phyloP scores from a whole-genome alignment of 2,888 invertebrate species.

The Drosophila paranaensis region DNA sequence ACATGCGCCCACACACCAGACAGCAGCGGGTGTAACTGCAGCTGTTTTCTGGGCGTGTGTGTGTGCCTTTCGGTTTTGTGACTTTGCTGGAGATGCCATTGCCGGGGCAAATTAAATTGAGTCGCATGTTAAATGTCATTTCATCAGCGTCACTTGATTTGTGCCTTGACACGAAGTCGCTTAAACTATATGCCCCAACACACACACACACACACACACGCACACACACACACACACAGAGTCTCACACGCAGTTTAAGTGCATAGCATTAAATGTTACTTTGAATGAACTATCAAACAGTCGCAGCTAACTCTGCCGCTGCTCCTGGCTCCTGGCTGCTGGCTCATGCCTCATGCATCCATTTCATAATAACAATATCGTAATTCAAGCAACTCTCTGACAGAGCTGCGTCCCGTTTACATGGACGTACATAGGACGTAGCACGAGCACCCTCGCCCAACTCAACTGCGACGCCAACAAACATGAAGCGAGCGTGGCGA shows the following conservation, averaged over 20 bases:
- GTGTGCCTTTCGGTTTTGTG: conserved; percentile 19
- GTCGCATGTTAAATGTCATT: conserved; percentile 78
- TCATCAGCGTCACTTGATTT: conserved; percentile 72
- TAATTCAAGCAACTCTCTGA: conserved; percentile 81
- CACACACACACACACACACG: conserved; percentile 5
- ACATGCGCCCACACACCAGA: conserved; percentile 32
- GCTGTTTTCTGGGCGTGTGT: conserved; percentile 1
- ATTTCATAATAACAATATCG: conserved; percentile 82
- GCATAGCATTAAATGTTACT: conserved; percentile 75
- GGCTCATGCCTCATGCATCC: conserved; percentile 73
- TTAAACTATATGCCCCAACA: conserved; percentile 3
- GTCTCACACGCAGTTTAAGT: conserved; percentile 39
- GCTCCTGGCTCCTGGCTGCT: conserved; percentile 33
- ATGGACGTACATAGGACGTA: conserved; percentile 51
- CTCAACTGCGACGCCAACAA: conserved; percentile 33
- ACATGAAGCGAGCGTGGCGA: conserved; percentile 59
- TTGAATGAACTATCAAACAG: conserved; percentile 72
- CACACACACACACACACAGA: conserved; percentile 6
- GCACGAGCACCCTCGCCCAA: background rate
- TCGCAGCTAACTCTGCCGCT: conserved; percentile 52
- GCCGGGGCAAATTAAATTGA: conserved; percentile 76
- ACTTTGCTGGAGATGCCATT: conserved; percentile 45
- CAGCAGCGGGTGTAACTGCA: conserved; percentile 17
- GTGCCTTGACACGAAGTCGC: conserved; percentile 65
- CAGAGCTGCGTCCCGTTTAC: conserved; percentile 52